These are phyloP conservation scores for Sphaerophoria rueppellii DNA, from an alignment of 2,888 invertebrate species.

Conservation along the genomic window DNA sequence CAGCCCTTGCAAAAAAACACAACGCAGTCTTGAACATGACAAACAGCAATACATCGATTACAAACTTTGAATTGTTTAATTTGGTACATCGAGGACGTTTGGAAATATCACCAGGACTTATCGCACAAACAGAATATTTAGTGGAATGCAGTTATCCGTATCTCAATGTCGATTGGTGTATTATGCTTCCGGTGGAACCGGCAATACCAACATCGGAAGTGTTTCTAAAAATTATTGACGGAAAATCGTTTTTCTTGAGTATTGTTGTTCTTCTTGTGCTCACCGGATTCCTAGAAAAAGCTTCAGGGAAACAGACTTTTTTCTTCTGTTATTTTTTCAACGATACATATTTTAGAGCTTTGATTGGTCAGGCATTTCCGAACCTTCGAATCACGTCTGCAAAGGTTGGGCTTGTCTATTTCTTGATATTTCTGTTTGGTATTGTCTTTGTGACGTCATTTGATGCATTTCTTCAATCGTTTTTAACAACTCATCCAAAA, in stretches of 20 bases:
- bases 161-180: conserved; percentile 76
- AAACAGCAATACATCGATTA: conserved; percentile 53
- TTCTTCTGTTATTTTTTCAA: conserved; percentile 67
- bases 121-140: conserved; percentile 70
- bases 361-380: neutral
- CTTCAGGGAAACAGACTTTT: conserved; percentile 74
- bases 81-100: conserved; percentile 76
- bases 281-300: neutral
- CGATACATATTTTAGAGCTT: neutral
- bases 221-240: conserved; percentile 76
- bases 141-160: conserved; percentile 76
- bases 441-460: neutral
- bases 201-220: conserved; percentile 76
- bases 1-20: conserved; percentile 75
- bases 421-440: neutral
- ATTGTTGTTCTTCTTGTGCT: conserved; percentile 73
- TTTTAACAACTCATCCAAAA: neutral
- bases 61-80: conserved; percentile 69
- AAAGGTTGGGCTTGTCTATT: neutral
- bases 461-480: neutral
- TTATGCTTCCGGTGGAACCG: conserved; percentile 78
- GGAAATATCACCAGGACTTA: conserved; percentile 76
- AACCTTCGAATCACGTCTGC: neutral
- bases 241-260: conserved; percentile 74
- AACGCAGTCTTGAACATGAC: conserved; percentile 74